Conservation (phyloP, 2,888 invertebrate genomes). For the Peribatodes rhomboidaria region DNA sequence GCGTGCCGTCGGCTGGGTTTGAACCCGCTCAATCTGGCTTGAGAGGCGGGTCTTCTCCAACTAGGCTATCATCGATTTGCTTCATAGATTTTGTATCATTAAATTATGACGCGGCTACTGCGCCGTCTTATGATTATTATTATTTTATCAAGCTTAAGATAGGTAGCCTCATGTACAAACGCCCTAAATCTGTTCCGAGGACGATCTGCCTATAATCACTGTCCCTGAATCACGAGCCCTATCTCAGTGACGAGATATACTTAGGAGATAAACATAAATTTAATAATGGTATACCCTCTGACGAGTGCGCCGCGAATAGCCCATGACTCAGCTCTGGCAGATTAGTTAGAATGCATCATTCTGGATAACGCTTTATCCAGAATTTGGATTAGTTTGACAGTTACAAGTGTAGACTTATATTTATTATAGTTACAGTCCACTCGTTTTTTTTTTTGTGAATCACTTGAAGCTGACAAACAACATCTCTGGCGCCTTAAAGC, state of each 20-base stretch:
- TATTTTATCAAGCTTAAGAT: too few relatives aligned
- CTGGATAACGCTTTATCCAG: conserved; percentile 16
- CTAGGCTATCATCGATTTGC: too few relatives aligned
- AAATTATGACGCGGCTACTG: too few relatives aligned
- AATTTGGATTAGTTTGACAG: conserved; percentile 8
- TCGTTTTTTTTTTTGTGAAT: too few relatives aligned
- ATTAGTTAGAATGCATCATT: conserved; percentile 21
- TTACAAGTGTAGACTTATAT: neutral
- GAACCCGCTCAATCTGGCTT: too few relatives aligned
- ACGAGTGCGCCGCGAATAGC: conserved; percentile 14
- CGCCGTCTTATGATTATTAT: too few relatives aligned
- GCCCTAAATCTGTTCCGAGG: neutral
- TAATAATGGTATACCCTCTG: conserved; percentile 13
- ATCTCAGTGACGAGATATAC: neutral
- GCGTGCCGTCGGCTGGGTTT: too few relatives aligned
- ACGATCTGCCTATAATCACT: neutral
- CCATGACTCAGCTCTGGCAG: conserved; percentile 11
- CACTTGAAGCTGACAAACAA: too few relatives aligned
- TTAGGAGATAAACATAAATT: conserved; percentile 21
- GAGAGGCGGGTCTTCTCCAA: too few relatives aligned
- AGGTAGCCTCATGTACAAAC: too few relatives aligned
- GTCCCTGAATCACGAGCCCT: conserved; percentile 4
- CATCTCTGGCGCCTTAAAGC: too few relatives aligned
- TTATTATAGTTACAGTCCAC: neutral
- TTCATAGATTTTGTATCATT: too few relatives aligned